Evolutionary conservation across 1,140 invertebrate genomes (phyloP).

Genomic region (Babylonia areolata): DNA sequence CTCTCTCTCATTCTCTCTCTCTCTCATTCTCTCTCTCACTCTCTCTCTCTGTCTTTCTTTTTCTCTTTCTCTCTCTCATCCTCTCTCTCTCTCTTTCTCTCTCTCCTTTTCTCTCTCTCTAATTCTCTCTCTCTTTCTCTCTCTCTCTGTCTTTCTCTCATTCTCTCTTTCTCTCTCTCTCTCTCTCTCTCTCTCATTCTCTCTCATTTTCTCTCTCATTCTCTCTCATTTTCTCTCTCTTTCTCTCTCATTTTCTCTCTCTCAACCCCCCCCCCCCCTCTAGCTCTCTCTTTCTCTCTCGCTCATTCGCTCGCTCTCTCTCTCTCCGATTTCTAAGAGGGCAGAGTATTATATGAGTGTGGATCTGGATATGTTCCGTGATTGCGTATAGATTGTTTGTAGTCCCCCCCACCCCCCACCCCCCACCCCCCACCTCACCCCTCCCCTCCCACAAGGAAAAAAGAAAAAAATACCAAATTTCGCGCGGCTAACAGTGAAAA

Average conservation of each 20-base stretch:
- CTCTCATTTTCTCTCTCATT: background rate
- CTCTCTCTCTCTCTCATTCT: background rate
- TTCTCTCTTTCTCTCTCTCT: background rate
- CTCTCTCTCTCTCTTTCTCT: background rate
- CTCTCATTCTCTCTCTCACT: background rate
- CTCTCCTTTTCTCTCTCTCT: background rate
- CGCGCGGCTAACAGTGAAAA: too few species aligned
- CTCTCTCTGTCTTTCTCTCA: background rate
- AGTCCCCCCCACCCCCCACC: too few species aligned
- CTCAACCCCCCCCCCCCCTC: background rate
- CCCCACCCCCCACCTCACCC: too few species aligned
- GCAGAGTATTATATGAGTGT: background rate
- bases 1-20: slow-evolving; percentile 2
- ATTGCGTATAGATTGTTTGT: too few species aligned
- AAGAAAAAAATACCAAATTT: too few species aligned
- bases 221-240: background rate
- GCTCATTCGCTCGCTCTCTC: background rate
- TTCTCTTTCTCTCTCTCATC: too few species aligned
- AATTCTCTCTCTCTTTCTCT: background rate
- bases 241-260: background rate
- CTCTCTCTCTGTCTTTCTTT: background rate
- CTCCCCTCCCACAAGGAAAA: too few species aligned
- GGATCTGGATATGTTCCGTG: background rate
- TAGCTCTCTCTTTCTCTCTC: background rate
- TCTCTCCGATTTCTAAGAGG: too few species aligned